Evolutionary conservation across 2,888 invertebrate genomes (phyloP).

Genomic region (Leucophenga maculata): DNA sequence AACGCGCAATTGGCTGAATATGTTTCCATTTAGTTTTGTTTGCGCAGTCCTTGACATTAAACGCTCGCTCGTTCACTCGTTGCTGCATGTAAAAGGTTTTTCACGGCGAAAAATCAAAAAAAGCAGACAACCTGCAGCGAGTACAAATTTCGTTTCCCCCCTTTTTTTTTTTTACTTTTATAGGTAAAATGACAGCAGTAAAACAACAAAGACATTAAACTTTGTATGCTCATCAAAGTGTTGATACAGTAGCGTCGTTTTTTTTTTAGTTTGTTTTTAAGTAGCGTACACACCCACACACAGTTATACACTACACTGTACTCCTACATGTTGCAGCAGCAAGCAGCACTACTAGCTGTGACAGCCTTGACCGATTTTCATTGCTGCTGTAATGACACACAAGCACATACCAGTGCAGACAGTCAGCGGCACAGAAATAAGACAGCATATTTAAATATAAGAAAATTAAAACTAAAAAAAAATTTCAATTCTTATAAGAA

Average conservation of each 20-base stretch:
- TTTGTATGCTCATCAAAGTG: conserved; percentile 24
- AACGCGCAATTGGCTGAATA: not conserved
- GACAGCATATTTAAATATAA: not conserved
- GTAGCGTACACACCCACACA: conserved; percentile 12
- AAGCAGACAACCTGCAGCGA: not conserved
- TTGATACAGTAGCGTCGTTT: conserved; percentile 49
- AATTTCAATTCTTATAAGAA: not conserved
- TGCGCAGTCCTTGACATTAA: conserved; percentile 54
- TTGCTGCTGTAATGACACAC: conserved; percentile 39
- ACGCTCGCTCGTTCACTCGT: no score
- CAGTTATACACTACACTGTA: conserved; percentile 2
- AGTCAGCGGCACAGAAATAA: conserved; percentile 11
- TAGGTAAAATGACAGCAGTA: no score
- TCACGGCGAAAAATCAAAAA: no score
- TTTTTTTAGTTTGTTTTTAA: conserved; percentile 34
- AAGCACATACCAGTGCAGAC: conserved; percentile 15
- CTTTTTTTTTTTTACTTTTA: no score
- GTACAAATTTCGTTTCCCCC: not conserved
- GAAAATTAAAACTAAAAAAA: not conserved
- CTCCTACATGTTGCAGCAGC: conserved; percentile 9
- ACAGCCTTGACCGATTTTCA: conserved; percentile 58
- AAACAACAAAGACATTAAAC: no score
- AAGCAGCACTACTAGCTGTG: not conserved
- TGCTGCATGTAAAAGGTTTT: no score
- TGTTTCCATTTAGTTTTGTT: conserved; percentile 6